These are phyloP conservation scores for Tetramorium bicarinatum DNA, from an alignment of 2,888 invertebrate genomes.

Conservation along the genomic window DNA sequence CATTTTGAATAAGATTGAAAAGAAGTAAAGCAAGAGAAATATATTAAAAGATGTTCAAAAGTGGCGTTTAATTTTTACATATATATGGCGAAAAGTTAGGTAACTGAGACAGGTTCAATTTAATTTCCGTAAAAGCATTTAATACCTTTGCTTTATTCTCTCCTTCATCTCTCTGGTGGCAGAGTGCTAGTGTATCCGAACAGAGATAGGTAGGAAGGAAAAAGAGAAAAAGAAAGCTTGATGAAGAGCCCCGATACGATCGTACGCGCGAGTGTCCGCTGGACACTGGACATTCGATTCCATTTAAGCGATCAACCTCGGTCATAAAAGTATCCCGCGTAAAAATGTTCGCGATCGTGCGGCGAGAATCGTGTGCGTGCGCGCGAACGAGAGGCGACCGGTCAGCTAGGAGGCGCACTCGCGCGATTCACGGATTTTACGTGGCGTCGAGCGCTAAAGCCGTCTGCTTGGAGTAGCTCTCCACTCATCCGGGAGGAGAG, in stretches of 20 bases:
- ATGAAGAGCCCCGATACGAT: slow-evolving; percentile 50
- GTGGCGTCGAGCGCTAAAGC: slow-evolving; percentile 43
- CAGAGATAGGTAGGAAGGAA: not conserved
- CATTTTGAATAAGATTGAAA: not conserved
- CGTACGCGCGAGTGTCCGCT: slow-evolving; percentile 32
- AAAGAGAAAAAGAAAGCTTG: not conserved
- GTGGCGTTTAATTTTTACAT: slow-evolving; percentile 12
- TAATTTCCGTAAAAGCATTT: slow-evolving; percentile 15
- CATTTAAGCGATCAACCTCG: slow-evolving; percentile 33
- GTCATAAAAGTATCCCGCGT: slow-evolving; percentile 24
- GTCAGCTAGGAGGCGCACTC: slow-evolving; percentile 15
- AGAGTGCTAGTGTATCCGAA: not conserved
- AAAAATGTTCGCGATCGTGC: slow-evolving; percentile 35
- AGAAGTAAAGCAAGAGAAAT: not conserved
- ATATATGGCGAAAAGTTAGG: not conserved
- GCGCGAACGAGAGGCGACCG: not conserved
- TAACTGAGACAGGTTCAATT: not conserved
- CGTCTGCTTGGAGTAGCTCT: not conserved
- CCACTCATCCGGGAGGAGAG: not conserved
- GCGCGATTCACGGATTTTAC: slow-evolving; percentile 51
- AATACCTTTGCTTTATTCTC: not conserved
- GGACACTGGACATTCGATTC: slow-evolving; percentile 44
- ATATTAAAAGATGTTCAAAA: not conserved
- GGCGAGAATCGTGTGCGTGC: slow-evolving; percentile 20
- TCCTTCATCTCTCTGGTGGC: not conserved